Conservation (phyloP, 2,888 invertebrate species). For the Acleris sparsana region DNA sequence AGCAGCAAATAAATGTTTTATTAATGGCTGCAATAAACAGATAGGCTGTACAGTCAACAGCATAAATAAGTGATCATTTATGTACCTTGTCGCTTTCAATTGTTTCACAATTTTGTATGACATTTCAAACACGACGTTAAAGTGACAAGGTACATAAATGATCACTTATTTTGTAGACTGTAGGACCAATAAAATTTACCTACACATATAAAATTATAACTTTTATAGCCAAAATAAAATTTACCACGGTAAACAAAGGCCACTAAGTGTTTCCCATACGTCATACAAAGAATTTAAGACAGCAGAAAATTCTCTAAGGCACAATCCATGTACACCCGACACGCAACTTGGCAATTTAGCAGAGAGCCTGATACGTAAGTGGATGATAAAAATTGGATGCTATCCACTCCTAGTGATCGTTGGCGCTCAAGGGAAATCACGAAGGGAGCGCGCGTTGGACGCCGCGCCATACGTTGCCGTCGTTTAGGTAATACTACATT, state of each 20-base stretch:
- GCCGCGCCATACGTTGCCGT: slow-evolving; percentile 32
- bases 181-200: no score
- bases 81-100: no score
- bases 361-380: slow-evolving; percentile 62
- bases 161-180: no score
- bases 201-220: no score
- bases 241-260: slow-evolving; percentile 13
- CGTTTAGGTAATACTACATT: slow-evolving; percentile 28
- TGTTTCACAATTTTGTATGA: no score
- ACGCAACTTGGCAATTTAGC: slow-evolving; percentile 51
- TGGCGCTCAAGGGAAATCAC: slow-evolving; percentile 71
- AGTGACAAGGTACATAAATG: no score
- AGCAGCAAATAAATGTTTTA: no score
- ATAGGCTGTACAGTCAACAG: no score
- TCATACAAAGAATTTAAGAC: slow-evolving; percentile 19
- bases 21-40: no score
- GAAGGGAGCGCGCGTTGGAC: slow-evolving; percentile 53
- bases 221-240: no score
- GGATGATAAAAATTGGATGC: slow-evolving; percentile 74
- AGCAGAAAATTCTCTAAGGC: slow-evolving; percentile 20
- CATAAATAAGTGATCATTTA: no score
- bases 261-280: slow-evolving; percentile 14
- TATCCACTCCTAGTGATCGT: slow-evolving; percentile 65
- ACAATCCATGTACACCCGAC: slow-evolving; percentile 37
- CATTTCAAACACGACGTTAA: no score